Percentiles rank a stretch among this genome's conserved stretches.
These are phyloP conservation scores for Strigamia transsilvanica DNA, from an alignment of 2,888 invertebrate species.

Conservation along the genomic window DNA sequence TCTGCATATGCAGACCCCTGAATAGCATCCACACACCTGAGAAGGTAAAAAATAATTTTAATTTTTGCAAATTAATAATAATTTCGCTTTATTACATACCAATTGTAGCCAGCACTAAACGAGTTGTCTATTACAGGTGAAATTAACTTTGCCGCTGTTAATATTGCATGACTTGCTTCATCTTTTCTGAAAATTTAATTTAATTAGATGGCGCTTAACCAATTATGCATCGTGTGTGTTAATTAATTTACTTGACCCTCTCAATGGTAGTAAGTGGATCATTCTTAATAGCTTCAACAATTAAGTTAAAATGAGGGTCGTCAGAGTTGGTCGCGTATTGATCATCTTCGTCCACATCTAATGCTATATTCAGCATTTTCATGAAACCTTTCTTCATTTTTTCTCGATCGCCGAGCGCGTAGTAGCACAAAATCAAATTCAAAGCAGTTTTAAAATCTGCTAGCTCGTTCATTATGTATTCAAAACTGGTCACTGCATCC, in stretches of 20 bases:
- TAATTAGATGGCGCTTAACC: slow-evolving; percentile 3
- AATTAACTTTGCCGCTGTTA: slow-evolving; percentile 87
- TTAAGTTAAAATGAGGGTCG: slow-evolving; percentile 67
- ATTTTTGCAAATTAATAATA: not conserved
- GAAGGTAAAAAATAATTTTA: not conserved
- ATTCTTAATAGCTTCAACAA: slow-evolving; percentile 78
- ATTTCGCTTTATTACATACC: slow-evolving; percentile 64
- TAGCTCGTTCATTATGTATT: slow-evolving; percentile 96
- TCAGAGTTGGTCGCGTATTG: slow-evolving; percentile 7
- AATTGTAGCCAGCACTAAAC: slow-evolving; percentile 68
- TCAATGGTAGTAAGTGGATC: slow-evolving; percentile 80
- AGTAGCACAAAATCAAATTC: slow-evolving; percentile 87
- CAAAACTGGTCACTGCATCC: slow-evolving; percentile 95
- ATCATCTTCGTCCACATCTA: slow-evolving; percentile 79
- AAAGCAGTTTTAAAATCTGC: slow-evolving; percentile 88
- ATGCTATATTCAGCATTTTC: slow-evolving; percentile 85
- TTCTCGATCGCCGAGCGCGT: slow-evolving; percentile 88
- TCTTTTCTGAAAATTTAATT: slow-evolving; percentile 66
- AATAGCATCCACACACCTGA: slow-evolving; percentile 63
- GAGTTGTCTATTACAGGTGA: slow-evolving; percentile 79
- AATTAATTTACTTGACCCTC: slow-evolving; percentile 67
- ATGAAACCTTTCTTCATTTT: slow-evolving; percentile 93
- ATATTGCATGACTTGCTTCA: slow-evolving; percentile 81
- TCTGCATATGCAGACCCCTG: slow-evolving; percentile 84
- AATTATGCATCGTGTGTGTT: not conserved